Evolutionary conservation across 1,140 invertebrate species (phyloP), one percentile per base, ranked within the genome.

Genomic region (Megalopta genalis): DNA sequence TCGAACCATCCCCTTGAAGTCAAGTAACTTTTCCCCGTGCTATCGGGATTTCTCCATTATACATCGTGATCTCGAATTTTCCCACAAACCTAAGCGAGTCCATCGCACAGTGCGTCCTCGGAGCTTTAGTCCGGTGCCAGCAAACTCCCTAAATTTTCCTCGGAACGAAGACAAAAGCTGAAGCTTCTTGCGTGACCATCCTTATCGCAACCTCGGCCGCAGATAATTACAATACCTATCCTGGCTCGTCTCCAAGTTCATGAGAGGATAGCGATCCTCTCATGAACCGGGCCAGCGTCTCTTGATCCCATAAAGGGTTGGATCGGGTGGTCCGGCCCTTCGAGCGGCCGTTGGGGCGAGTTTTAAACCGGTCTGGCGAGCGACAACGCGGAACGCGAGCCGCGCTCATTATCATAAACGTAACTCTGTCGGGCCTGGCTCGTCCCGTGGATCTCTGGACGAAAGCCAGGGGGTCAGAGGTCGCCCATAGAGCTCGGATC

Each of bases 331-430:
- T 59, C 77, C n/a, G 39, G 23, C 59, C 68, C 16, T 12, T 12
- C 42, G 10, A 52, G 49, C 49, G 5, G 49, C 14, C 18, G 59
- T 68, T 37, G 7, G 27, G 32, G 14, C 18, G 49, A 27, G 39
- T 37, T 70, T 52, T n/a, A 39, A 70, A 32, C 57, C 57, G 27
- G 16, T 25, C 25, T 10, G 39, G 39, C 14, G 25, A 42, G 60
- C 75, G 68, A 59, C 59, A 64, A 77, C 37, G 73, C 49, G 74
- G 57, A 69, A 69, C 54, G n/a, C n/a, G 52, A 46, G 23, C 9
- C 25, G 10, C 66, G 57, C 75, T 71, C 66, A 52, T 77, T 77
- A 77, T 76, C 73, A 59, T 76, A 76, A 76, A 68, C 73, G 73
- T 68, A 60, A 27, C 64, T 68, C 27, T 10, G 25, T 6, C 37